Evolutionary conservation across 2,113 vertebrate species (phyloP), one percentile per base, ranked within the genome.

Genomic region (Mirza zaza): DNA sequence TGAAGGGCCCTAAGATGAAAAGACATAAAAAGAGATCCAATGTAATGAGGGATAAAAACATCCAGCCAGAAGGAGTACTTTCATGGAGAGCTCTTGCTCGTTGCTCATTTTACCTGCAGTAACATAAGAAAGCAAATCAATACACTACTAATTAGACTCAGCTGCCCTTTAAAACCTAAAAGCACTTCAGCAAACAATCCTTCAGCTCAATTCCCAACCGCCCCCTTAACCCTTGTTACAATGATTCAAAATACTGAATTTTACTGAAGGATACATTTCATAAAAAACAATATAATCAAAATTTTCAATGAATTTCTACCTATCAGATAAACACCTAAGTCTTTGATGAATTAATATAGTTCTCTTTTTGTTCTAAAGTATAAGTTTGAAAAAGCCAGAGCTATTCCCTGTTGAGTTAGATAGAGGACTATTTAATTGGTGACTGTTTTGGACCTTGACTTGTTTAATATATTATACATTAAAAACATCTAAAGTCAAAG

Each of bases 401-500:
- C 13, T 42, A 76, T 85, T 96, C 45, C 79, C 82, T 88, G 18
- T 63, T 91, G 82, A 96, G 80, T 42, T 95, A 91, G 59, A 97
- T 95, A 92, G 59, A 97, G 90, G 77, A 45, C 57, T 71, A 36
- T 45, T 93, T 97, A 97, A 95, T 61, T 96, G 59, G 77, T 45
- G 42, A 59, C 59, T 92, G 52, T 91, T 81, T 80, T 87, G 55
- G 96, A 95, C 52, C 88, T 50, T 82, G 86, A 57, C 82, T 95
- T 50, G 0, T 85, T 97, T 97, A 95, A 97, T 92, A 77, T 70
- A 98, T 97, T 86, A 96, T 63, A 96, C 77, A 94, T 93, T 93
- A 87, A 95, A 97, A 87, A 65, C 57, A 87, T n/a, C 45, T 90
- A n/a, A 88, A 76, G 67, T 96, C 92, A 96, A 91, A 97, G 71